Evolutionary conservation across 2,113 vertebrate species (phyloP).

Genomic region (Strigops habroptila): DNA sequence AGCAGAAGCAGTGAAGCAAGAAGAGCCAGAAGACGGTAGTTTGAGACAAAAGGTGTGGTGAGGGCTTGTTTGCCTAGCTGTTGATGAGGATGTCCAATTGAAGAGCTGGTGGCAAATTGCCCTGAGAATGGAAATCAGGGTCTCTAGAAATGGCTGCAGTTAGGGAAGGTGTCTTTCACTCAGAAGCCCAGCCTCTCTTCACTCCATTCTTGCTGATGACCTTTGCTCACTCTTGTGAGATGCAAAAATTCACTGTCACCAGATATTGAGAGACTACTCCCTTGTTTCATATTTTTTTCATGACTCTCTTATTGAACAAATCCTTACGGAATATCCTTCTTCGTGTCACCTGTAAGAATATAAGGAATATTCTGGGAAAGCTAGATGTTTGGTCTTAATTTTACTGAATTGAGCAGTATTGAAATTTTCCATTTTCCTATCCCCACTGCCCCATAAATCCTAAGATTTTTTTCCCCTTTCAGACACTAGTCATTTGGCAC

Average conservation of each 20-base stretch:
- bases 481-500: neutral
- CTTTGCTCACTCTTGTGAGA: neutral
- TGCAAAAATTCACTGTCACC: neutral
- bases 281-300: neutral
- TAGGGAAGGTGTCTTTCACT: neutral
- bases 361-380: neutral
- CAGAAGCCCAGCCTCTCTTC: accelerated
- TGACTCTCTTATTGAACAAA: neutral
- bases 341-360: neutral
- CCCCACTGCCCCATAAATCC: neutral
- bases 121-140: neutral
- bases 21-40: neutral
- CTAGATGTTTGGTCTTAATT: neutral
- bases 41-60: neutral
- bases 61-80: neutral
- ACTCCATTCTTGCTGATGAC: neutral
- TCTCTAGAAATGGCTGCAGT: neutral
- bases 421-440: neutral
- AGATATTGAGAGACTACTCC: neutral
- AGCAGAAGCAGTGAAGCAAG: neutral
- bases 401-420: neutral
- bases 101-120: neutral
- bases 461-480: neutral
- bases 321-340: neutral
- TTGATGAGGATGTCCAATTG: neutral